Base-by-base conservation (phyloP, 2,797 vertebrate species). In the Macropus fuliginosus region DNA sequence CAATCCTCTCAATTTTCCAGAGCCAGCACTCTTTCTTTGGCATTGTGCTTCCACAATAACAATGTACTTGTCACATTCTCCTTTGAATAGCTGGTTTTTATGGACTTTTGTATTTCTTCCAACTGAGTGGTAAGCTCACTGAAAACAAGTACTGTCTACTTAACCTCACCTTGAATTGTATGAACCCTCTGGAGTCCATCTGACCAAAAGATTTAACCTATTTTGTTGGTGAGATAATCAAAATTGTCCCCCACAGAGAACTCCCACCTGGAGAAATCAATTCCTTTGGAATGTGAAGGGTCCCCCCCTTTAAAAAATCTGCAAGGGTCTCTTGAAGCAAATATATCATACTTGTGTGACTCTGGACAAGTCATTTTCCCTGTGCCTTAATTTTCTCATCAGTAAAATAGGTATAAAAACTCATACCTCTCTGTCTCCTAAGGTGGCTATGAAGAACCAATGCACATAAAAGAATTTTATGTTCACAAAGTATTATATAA, bases 321-420 rank as follows among this genome's bases (percentile, higher is more conserved):
- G n/a, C 18, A 46, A 54, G 46, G 55, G 66, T 92, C 34, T 56
- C 52, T 13, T 66, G 1, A 34, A 34, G 29, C 55, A 46, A 50
- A 81, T 10, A 24, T 12, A 31, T 34, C 29, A 34, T 62, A 62
- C 14, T n/a, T 66, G 31, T 6, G 5, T 74, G 66, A 40, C n/a
- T 74, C 8, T 24, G 66, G n/a, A 6, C 66, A 40, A 40, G n/a
- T n/a, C 66, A 74, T 74, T 74, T 18, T 54, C 54, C 93, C 54
- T 56, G 62, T 56, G 50, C 74, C 93, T 34, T 10, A 50, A 31
- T 89, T 66, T 95, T 59, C 56, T 96, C 91, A 81, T 90, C 54
- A 91, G 6, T 9, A 21, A 46, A 40, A 21, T 9, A 81, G 90
- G 10, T 18, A 12, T 90, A 74, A 57, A 11, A 74, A 46, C 92